Evolutionary conservation across 2,888 invertebrate species (phyloP).

Genomic region (Iphiclides podalirius): DNA sequence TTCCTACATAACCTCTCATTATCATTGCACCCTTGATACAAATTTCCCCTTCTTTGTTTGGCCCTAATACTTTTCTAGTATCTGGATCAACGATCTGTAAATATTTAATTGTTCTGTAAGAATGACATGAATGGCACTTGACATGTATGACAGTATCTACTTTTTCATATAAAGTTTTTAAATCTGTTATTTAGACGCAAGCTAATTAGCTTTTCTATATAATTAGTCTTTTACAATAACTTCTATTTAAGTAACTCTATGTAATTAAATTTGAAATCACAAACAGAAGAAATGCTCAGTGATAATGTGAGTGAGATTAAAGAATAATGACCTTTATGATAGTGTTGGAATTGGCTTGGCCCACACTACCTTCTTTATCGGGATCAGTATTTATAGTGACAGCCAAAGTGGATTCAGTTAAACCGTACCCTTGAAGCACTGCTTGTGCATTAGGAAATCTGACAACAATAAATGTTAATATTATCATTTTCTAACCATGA

Average conservation of each 20-base stretch:
- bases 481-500: too few relatives aligned
- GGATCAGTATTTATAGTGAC: constrained; percentile 31
- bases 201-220: too few relatives aligned
- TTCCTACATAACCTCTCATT: constrained; percentile 89
- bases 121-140: not conserved
- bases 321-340: constrained; percentile 50
- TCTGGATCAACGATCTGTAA: constrained; percentile 76
- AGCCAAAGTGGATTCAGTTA: constrained; percentile 53
- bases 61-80: constrained; percentile 81
- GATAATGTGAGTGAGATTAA: too few relatives aligned
- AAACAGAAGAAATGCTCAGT: too few relatives aligned
- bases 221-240: too few relatives aligned
- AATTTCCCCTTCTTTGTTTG: constrained; percentile 87
- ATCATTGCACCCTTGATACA: constrained; percentile 87
- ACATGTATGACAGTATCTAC: not conserved
- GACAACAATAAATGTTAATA: constrained; percentile 4
- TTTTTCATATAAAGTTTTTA: too few relatives aligned
- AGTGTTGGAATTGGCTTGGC: constrained; percentile 36
- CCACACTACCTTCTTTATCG: constrained; percentile 49
- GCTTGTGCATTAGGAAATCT: constrained; percentile 54
- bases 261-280: too few relatives aligned
- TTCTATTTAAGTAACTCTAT: too few relatives aligned
- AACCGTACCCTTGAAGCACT: constrained; percentile 57
- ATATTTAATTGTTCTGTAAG: too few relatives aligned
- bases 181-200: too few relatives aligned